Conservation (phyloP, 2,113 vertebrate genomes). For the Murina feae region DNA sequence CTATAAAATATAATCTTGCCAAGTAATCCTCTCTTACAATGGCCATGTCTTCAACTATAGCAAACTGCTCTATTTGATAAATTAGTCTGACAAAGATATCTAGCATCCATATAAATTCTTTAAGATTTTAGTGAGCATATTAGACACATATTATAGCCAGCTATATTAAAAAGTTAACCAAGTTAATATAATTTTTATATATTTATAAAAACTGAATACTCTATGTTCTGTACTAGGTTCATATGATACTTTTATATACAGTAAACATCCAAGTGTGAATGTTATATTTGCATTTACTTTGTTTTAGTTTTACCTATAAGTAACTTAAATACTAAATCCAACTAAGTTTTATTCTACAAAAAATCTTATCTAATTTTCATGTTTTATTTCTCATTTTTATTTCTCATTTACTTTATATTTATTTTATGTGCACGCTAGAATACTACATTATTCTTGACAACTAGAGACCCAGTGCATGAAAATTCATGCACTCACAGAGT, state of each 20-base stretch:
- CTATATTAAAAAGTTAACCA: not conserved
- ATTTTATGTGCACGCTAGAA: not conserved
- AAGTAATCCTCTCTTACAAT: not conserved
- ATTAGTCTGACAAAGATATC: not conserved
- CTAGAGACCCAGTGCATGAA: too few species aligned
- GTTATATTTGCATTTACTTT: not conserved
- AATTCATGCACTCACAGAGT: too few species aligned
- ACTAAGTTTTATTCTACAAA: not conserved
- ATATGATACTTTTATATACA: not conserved
- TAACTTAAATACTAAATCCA: not conserved
- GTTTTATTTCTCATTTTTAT: not conserved
- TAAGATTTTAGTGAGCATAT: not conserved
- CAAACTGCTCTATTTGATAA: not conserved
- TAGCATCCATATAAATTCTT: not conserved
- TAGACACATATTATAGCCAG: not conserved
- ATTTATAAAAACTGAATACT: not conserved
- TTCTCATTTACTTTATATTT: not conserved
- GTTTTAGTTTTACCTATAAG: not conserved
- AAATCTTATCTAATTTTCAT: not conserved
- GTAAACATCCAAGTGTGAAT: not conserved
- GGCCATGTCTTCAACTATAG: not conserved
- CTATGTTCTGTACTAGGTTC: not conserved
- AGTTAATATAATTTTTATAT: not conserved
- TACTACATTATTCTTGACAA: not conserved
- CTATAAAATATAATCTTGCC: not conserved